Percentiles rank a stretch among this genome's conserved stretches.
These are phyloP conservation scores for Stenchaetothrips biformis DNA, from an alignment of 2,888 invertebrate genomes.

Conservation along the genomic window DNA sequence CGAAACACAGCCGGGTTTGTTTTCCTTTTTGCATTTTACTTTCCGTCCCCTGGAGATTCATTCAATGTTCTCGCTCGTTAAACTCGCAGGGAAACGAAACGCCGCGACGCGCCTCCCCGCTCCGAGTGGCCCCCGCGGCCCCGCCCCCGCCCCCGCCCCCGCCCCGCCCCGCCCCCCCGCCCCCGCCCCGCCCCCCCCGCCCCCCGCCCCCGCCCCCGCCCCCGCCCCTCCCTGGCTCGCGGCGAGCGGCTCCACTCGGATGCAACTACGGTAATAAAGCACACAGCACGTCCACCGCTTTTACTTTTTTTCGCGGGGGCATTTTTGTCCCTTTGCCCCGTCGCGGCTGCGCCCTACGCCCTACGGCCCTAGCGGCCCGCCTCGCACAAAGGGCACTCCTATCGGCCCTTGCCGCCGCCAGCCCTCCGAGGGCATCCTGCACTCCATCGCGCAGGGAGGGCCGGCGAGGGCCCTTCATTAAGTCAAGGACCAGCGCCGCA, in stretches of 20 bases:
- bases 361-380: not conserved
- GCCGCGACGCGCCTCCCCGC: not conserved
- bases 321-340: too few relatives aligned
- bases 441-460: too few relatives aligned
- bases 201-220: too few relatives aligned
- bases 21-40: slow-evolving; percentile 19
- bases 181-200: too few relatives aligned
- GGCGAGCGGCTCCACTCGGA: not conserved
- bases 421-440: not conserved
- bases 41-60: slow-evolving; percentile 20
- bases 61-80: slow-evolving; percentile 23
- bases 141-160: not conserved
- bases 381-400: not conserved
- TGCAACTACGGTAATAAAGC: not conserved
- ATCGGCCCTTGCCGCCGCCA: not conserved
- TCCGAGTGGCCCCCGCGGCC: not conserved
- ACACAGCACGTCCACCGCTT: too few relatives aligned
- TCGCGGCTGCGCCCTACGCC: too few relatives aligned
- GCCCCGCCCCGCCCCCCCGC: not conserved
- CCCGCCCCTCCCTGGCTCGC: not conserved
- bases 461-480: too few relatives aligned
- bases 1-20: not conserved
- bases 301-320: too few relatives aligned
- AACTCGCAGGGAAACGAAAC: not conserved
- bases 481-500: too few relatives aligned